These are phyloP conservation scores for Delichon dasypus DNA, from an alignment of 2,797 vertebrate species.

Conservation along the genomic window DNA sequence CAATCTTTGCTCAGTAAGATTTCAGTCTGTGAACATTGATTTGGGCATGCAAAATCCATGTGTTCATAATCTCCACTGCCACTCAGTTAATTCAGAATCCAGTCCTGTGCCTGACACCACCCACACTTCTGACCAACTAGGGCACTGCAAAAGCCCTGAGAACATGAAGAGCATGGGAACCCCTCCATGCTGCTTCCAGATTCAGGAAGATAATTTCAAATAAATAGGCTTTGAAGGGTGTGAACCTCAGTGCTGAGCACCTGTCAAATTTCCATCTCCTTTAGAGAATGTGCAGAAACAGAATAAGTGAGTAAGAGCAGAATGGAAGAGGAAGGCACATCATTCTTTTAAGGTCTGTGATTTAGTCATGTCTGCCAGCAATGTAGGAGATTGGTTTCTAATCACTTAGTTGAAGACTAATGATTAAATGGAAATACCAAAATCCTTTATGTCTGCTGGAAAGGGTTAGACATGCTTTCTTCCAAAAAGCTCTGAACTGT, in stretches of 20 bases:
- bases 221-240: not conserved
- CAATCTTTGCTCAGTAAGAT: not conserved
- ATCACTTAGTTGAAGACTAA: not conserved
- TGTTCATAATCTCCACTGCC: constrained; percentile 42
- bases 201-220: constrained; percentile 62
- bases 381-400: not conserved
- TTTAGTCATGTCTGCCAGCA: not conserved
- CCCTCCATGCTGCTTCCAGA: constrained; percentile 78
- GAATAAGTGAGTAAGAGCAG: not conserved
- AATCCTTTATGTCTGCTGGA: not conserved
- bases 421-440: not conserved
- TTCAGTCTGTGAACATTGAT: not conserved
- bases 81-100: constrained; percentile 74
- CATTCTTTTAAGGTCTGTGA: not conserved
- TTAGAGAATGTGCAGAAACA: not conserved
- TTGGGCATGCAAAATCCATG: not conserved
- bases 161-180: constrained; percentile 76
- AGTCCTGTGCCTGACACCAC: constrained; percentile 73
- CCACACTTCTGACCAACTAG: constrained; percentile 72
- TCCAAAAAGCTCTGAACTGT: not conserved
- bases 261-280: not conserved
- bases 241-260: not conserved
- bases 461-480: not conserved
- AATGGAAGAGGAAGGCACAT: not conserved
- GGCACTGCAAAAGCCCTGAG: constrained; percentile 77